phyloP scores from a whole-genome alignment of 1,140 invertebrate species.

The Uloborus diversus region DNA sequence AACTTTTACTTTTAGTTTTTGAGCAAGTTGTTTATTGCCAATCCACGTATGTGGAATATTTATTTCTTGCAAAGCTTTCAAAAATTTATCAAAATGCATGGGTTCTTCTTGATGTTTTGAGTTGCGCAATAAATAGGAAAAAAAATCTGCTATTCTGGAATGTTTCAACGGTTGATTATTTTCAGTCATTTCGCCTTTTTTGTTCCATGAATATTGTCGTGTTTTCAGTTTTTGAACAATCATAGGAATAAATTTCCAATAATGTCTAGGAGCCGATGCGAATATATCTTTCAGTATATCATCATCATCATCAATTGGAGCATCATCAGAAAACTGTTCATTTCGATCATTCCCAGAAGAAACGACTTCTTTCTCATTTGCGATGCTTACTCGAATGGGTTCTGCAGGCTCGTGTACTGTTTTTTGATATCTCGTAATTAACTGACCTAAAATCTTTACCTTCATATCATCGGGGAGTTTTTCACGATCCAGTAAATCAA shows the following conservation, averaged over 20 bases:
- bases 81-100: not conserved
- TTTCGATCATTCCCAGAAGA: no score
- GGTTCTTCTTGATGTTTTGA: not conserved
- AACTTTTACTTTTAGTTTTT: no score
- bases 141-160: not conserved
- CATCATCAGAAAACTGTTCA: no score
- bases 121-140: not conserved
- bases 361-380: not conserved
- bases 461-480: constrained; percentile 12
- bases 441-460: constrained; percentile 20
- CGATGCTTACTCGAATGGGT: not conserved
- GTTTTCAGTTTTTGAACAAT: constrained; percentile 21
- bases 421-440: constrained; percentile 1
- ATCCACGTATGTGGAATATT: not conserved
- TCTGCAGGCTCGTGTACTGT: not conserved
- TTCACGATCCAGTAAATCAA: not conserved
- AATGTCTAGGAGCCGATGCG: no score
- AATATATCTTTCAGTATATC: no score
- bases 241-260: constrained; percentile 10
- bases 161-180: not conserved
- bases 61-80: not conserved
- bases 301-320: no score
- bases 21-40: no score
- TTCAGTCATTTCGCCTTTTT: not conserved
- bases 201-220: not conserved